Evolutionary conservation across 2,113 vertebrate species (phyloP).

Genomic region (Tyto alba): DNA sequence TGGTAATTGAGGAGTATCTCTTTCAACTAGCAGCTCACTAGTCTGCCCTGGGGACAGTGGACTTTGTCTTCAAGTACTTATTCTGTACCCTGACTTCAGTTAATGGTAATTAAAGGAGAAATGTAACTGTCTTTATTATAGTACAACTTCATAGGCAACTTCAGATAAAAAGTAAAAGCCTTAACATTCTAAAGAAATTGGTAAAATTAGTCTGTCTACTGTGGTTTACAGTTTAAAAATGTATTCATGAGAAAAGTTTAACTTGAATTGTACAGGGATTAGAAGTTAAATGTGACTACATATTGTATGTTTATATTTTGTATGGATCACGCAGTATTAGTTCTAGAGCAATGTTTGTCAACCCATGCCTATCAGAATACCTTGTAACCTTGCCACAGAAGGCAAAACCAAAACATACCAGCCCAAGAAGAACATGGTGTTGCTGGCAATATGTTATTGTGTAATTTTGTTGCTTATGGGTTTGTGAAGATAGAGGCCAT

Average conservation of each 20-base stretch:
- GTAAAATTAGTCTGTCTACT: neutral
- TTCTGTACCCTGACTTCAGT: neutral
- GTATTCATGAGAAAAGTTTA: neutral
- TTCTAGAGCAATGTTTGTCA: conserved; percentile 5
- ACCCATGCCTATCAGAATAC: neutral
- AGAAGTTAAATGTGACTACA: neutral
- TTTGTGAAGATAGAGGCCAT: neutral
- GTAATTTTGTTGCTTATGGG: neutral
- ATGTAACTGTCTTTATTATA: neutral
- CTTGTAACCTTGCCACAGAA: neutral
- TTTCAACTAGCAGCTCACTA: neutral
- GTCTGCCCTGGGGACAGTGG: neutral
- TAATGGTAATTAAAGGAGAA: neutral
- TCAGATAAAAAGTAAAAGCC: neutral
- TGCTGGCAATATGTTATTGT: neutral
- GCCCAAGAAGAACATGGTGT: neutral
- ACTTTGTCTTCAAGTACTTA: neutral
- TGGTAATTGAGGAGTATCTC: neutral
- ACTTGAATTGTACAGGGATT: neutral
- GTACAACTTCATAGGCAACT: neutral
- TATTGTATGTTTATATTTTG: neutral
- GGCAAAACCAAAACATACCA: neutral
- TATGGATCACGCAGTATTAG: neutral
- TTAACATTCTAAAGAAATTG: neutral
- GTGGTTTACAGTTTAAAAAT: neutral